Conservation (phyloP, 2,797 vertebrate species). For the Somateria mollissima region DNA sequence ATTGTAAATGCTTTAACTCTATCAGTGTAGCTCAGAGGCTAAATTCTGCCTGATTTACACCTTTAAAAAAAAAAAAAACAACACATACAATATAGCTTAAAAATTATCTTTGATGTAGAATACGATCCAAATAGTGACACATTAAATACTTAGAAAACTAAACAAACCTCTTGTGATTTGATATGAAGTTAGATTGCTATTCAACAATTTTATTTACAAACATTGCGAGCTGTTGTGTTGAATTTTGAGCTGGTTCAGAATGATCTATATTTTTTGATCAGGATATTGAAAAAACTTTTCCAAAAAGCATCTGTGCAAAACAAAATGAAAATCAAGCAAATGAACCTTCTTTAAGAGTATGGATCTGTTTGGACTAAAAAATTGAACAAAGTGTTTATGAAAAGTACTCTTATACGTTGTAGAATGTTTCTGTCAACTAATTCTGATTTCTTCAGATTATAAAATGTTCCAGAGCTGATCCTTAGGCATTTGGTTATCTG, state of each 20-base stretch:
- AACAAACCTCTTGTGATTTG: not conserved
- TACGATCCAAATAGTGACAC: not conserved
- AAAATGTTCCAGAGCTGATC: not conserved
- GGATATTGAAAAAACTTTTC: not conserved
- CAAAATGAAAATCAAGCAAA: not conserved
- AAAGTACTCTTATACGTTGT: not conserved
- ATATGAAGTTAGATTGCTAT: not conserved
- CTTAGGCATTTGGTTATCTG: not conserved
- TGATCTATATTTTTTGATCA: not conserved
- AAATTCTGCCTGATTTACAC: not conserved
- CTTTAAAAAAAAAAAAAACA: not conserved
- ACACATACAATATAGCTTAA: not conserved
- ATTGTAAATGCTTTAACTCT: not conserved
- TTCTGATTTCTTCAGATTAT: not conserved
- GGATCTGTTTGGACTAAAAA: not conserved
- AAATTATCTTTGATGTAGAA: not conserved
- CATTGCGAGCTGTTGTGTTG: not conserved
- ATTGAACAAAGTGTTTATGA: not conserved
- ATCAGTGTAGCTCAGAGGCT: not conserved
- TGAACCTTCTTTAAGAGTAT: not conserved
- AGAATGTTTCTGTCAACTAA: not conserved
- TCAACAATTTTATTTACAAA: not conserved
- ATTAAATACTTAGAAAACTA: not conserved
- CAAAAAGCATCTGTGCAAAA: not conserved
- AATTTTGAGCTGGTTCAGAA: conserved; percentile 2